Base-by-base conservation (phyloP, 2,888 invertebrate genomes). In the Ecdyonurus torrentis region DNA sequence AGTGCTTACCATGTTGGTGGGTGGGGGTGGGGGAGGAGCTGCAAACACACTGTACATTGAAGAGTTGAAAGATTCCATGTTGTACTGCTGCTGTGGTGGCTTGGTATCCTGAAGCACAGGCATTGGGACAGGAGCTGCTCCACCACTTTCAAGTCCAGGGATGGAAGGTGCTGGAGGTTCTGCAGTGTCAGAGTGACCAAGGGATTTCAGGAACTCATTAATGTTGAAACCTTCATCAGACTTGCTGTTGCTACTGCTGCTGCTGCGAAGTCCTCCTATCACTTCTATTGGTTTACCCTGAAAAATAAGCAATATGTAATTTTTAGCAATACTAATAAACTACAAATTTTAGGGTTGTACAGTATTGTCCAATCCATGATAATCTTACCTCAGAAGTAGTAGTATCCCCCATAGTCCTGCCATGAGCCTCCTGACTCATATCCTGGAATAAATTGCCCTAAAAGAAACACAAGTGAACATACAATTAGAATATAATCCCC, bases 241-340 rank as follows among this genome's bases (percentile, higher is more conserved):
- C 58, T 63, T 63, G 25, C 18, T 50, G 18, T 7, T 7, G 50
- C 18, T 50, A 2, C 63, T 67, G 60, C 71, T 71, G 15, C 70
- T 70, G 1, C 77, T 78, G 50, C 83, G 79, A n/a, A n/a, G n/a
- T 63, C 78, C 76, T 58, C 77, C 79, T 68, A 81, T 81, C n/a
- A 81, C 81, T 71, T 81, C 79, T 65, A 81, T 81, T 60, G 79
- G 77, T 70, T 78, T 79, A 63, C 77, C 77, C 78, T 73, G 62
- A 60, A 68, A 63, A 64, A 63, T 25, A 61, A n/a, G n/a, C n/a
- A n/a, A n/a, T n/a, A n/a, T n/a, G n/a, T n/a, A n/a, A n/a, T n/a
- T n/a, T n/a, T n/a, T n/a, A n/a, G n/a, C n/a, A n/a, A n/a, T n/a
- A n/a, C n/a, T n/a, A n/a, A n/a, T n/a, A n/a, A n/a, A n/a, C n/a